phyloP scores from a whole-genome alignment of 2,888 invertebrate genomes.

The Heteropelma amictum region DNA sequence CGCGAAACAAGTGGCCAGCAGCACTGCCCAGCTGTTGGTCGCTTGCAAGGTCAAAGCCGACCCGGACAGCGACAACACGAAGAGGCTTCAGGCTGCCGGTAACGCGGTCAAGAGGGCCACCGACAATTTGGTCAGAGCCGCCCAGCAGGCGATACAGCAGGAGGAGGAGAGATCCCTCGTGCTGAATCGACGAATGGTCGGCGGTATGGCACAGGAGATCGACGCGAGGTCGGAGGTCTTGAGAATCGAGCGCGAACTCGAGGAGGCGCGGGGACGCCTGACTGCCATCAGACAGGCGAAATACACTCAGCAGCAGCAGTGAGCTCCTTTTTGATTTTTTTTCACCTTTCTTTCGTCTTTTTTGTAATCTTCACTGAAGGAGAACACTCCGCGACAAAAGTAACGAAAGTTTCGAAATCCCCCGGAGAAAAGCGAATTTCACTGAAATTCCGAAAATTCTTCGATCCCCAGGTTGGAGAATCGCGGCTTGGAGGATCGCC shows the following conservation, averaged over 20 bases:
- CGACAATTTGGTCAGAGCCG: slow-evolving; percentile 96
- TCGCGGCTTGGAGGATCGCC: slow-evolving; percentile 79
- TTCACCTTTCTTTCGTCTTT: too few species aligned
- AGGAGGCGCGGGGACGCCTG: slow-evolving; percentile 93
- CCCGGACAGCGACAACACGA: slow-evolving; percentile 95
- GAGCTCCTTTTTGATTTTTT: slow-evolving; percentile 51
- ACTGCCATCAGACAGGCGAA: slow-evolving; percentile 96
- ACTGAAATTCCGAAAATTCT: neutral
- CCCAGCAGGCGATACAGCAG: slow-evolving; percentile 93
- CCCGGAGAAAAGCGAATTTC: neutral
- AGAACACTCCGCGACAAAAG: too few species aligned
- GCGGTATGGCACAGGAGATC: slow-evolving; percentile 97
- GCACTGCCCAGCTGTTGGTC: slow-evolving; percentile 97
- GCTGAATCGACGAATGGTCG: slow-evolving; percentile 95
- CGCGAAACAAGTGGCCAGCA: slow-evolving; percentile 97
- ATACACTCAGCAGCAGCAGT: slow-evolving; percentile 80
- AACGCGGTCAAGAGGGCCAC: slow-evolving; percentile 98
- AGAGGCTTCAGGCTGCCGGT: slow-evolving; percentile 94
- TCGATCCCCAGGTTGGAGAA: slow-evolving; percentile 79
- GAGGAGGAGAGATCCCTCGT: slow-evolving; percentile 95
- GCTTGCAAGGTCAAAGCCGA: slow-evolving; percentile 99
- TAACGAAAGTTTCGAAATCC: too few species aligned
- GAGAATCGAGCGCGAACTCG: slow-evolving; percentile 95
- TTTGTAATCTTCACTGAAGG: too few species aligned
- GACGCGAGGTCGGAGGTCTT: slow-evolving; percentile 94